These are phyloP conservation scores for Callipepla squamata DNA, from an alignment of 2,113 vertebrate species.

Conservation along the genomic window DNA sequence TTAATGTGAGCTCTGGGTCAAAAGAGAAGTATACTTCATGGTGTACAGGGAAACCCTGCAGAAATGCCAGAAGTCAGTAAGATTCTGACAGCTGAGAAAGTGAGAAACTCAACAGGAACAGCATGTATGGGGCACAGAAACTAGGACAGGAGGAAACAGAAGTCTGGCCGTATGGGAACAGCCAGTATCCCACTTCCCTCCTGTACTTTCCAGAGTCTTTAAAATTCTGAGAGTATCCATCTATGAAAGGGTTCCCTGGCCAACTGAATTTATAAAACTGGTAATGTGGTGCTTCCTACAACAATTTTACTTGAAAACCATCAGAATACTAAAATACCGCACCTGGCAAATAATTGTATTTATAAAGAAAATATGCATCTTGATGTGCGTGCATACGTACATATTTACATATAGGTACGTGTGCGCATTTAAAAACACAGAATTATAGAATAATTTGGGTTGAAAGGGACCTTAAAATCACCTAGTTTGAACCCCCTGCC, in stretches of 20 bases:
- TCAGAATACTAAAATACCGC: background rate
- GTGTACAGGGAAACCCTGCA: background rate
- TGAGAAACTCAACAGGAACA: background rate
- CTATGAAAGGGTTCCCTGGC: background rate
- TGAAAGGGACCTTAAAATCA: too few relatives aligned
- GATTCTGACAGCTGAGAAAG: background rate
- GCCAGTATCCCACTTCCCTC: background rate
- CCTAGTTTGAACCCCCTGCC: too few relatives aligned
- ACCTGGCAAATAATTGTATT: background rate
- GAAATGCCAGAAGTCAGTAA: background rate
- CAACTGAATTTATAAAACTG: background rate
- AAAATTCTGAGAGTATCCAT: background rate
- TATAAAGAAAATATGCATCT: background rate
- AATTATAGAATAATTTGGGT: too few relatives aligned
- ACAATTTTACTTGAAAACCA: background rate
- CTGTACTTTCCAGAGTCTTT: rapidly evolving
- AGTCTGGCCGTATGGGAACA: background rate
- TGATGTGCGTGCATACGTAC: rapidly evolving
- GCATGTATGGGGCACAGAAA: background rate
- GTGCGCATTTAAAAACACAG: background rate
- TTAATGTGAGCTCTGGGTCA: background rate
- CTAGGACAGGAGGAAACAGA: background rate
- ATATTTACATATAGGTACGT: rapidly evolving
- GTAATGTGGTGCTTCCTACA: background rate
- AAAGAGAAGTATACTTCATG: background rate